Base-by-base conservation (phyloP, 2,113 vertebrate genomes). In the Strix aluco region DNA sequence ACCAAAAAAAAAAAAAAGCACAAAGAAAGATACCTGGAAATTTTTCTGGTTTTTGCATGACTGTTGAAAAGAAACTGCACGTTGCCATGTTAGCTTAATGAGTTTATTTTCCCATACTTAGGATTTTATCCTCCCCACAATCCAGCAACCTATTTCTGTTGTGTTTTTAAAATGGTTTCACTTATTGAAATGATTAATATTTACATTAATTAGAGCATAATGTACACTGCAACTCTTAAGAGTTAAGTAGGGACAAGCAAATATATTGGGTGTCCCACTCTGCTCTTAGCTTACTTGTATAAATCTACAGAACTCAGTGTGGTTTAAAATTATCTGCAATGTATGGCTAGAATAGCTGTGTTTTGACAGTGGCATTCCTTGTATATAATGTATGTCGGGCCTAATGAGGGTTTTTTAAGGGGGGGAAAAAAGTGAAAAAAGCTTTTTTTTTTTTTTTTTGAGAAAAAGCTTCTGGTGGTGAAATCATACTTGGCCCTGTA, bases 31-130 rank as follows among this genome's bases (percentile, higher is more conserved):
- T 93, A 83, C 83, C 81, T 89, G 84, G 65, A 87, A 85, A 9
- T 12, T 86, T 95, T 92, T 81, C 92, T 95, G 78, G 58, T 75
- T 96, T 96, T 94, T 97, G 96, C 97, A 96, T 97, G 94, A 96
- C 77, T 96, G 52, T 93, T 97, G 89, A 94, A 87, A 89, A 90
- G 84, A 94, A 96, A 94, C 86, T 95, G 91, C 84, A 73, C 90
- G 30, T 92, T 94, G 63, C 93, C 57, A 29, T 94, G 70, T 72
- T 95, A 91, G 78, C 58, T 36, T 96, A 49, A 95, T 81, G 44
- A 91, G 42, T 85, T 89, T 67, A 54, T 92, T 96, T 87, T 54
- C 58, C 47, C 22, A 0, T 89, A 65, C 74, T 84, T 71, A 85
- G 57, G 46, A 78, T 81, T 79, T 89, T 82, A 55, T 75, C 44